Conservation (phyloP, 1,140 invertebrate species). For the Chelonus insularis region DNA sequence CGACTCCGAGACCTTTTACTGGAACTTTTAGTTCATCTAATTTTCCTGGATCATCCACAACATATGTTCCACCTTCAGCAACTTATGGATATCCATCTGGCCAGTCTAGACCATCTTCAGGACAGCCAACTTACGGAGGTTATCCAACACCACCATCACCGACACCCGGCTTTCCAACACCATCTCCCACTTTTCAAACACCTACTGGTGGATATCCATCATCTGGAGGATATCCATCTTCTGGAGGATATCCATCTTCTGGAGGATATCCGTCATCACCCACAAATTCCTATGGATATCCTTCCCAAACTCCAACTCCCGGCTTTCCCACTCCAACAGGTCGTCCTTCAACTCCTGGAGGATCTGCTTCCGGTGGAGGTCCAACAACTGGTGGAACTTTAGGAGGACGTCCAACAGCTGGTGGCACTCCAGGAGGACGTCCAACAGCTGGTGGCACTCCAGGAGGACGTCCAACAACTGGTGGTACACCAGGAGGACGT, state of each 20-base stretch:
- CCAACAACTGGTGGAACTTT: slow-evolving; percentile 1
- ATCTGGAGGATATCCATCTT: slow-evolving; percentile 40
- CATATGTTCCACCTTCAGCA: slow-evolving; percentile 44
- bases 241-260: slow-evolving; percentile 32
- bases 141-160: slow-evolving; percentile 38
- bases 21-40: slow-evolving; percentile 31
- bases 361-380: too few relatives aligned
- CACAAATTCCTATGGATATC: slow-evolving; percentile 26
- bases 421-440: background rate
- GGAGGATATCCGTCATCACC: slow-evolving; percentile 21
- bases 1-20: slow-evolving; percentile 32
- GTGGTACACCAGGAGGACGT: background rate
- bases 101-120: slow-evolving; percentile 14
- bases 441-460: background rate
- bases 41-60: slow-evolving; percentile 39
- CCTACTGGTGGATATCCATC: slow-evolving; percentile 37
- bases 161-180: slow-evolving; percentile 43
- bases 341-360: too few relatives aligned
- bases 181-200: slow-evolving; percentile 30
- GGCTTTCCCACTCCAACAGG: slow-evolving; percentile 18
- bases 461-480: background rate
- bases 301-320: background rate
- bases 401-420: background rate
- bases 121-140: slow-evolving; percentile 19
- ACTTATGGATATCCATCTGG: slow-evolving; percentile 33